These are phyloP conservation scores for Uloborus plumipes DNA, from an alignment of 2,888 invertebrate species.

Conservation along the genomic window DNA sequence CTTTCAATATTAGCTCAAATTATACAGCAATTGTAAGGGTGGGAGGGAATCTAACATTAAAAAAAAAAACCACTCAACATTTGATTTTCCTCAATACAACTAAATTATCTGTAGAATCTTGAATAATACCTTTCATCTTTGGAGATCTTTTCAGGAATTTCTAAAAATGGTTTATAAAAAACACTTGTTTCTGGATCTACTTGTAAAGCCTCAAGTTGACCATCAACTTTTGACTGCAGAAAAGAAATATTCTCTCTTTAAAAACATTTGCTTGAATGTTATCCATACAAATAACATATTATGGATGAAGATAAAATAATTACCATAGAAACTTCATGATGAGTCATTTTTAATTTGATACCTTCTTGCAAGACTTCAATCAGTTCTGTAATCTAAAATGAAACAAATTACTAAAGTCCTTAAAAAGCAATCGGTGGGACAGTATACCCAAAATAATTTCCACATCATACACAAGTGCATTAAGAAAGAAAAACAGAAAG, in stretches of 20 bases:
- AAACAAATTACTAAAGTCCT: neutral
- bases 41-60: too few species aligned
- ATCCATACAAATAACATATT: too few species aligned
- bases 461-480: too few species aligned
- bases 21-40: too few species aligned
- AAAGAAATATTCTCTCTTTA: too few species aligned
- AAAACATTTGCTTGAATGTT: too few species aligned
- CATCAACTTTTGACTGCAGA: conserved; percentile 61
- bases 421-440: neutral
- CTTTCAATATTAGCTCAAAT: too few species aligned
- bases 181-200: conserved; percentile 63
- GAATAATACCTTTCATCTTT: neutral
- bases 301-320: conserved; percentile 11
- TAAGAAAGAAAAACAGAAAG: too few species aligned
- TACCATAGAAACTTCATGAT: conserved; percentile 64
- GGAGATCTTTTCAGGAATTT: conserved; percentile 19
- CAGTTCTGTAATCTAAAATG: conserved; percentile 57
- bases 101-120: neutral
- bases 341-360: conserved; percentile 68
- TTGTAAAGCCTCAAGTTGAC: conserved; percentile 64
- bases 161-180: conserved; percentile 66
- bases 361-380: conserved; percentile 69
- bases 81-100: neutral
- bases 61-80: too few species aligned
- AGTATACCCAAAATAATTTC: too few species aligned